These are phyloP conservation scores for Pseudorasbora parva DNA, from an alignment of 2,113 vertebrate genomes.

Conservation along the genomic window DNA sequence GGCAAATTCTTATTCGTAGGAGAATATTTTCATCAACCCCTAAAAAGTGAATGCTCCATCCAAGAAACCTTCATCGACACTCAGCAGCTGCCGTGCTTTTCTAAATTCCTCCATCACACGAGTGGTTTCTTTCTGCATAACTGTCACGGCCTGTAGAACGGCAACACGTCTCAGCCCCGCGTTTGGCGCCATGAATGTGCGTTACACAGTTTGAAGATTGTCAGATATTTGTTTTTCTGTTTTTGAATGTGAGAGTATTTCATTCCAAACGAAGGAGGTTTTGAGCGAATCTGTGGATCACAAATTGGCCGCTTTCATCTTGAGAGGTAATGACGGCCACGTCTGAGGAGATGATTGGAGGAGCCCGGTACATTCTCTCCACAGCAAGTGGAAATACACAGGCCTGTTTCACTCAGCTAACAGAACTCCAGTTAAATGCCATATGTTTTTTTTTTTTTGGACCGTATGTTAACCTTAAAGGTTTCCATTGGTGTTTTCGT, in stretches of 20 bases:
- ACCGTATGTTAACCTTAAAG: neutral
- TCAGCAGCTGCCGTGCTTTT: constrained; percentile 42
- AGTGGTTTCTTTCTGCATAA: neutral
- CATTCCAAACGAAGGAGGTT: constrained; percentile 40
- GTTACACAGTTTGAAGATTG: constrained; percentile 64
- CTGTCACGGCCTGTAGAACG: neutral
- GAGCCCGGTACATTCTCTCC: neutral
- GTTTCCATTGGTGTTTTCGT: neutral
- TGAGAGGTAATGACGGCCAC: neutral
- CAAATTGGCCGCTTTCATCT: neutral
- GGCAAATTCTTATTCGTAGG: constrained; percentile 53
- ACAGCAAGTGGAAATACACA: neutral
- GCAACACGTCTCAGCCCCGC: neutral
- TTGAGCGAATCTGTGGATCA: neutral
- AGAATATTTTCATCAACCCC: constrained; percentile 56
- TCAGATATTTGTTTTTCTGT: constrained; percentile 55
- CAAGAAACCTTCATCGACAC: constrained; percentile 30
- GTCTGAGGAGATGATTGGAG: constrained; percentile 2
- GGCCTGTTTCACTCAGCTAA: constrained; percentile 22
- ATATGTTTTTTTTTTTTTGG: neutral
- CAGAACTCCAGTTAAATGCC: constrained; percentile 12
- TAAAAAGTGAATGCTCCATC: neutral
- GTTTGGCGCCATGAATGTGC: constrained; percentile 50
- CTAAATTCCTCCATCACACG: constrained; percentile 2
- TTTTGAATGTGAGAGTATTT: constrained; percentile 69